Percentiles rank a stretch among this genome's conserved stretches.
phyloP scores from a whole-genome alignment of 1,140 invertebrate genomes.

The Temnothorax longispinosus region DNA sequence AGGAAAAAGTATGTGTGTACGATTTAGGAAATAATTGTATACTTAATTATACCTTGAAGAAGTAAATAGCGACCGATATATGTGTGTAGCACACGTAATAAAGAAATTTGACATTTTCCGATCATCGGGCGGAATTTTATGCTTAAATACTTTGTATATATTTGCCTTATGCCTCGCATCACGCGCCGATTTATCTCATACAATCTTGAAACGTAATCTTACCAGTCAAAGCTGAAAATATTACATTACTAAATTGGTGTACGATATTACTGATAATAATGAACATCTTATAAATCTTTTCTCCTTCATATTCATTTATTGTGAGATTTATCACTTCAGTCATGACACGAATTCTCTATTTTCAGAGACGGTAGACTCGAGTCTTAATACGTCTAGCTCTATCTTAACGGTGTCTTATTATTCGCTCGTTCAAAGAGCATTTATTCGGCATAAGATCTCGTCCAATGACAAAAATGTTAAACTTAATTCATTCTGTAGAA shows the following conservation, averaged over 20 bases:
- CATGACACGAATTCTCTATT: background rate
- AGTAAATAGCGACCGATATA: background rate
- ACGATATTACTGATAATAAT: no score
- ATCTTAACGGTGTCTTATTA: background rate
- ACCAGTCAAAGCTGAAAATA: background rate
- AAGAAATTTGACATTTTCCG: background rate
- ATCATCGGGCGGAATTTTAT: background rate
- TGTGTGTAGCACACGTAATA: background rate
- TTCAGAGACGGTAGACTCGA: background rate
- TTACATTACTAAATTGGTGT: no score
- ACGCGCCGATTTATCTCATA: background rate
- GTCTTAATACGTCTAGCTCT: background rate
- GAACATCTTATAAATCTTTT: no score
- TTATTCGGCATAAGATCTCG: background rate
- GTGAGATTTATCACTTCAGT: background rate
- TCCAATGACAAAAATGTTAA: background rate
- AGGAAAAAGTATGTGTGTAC: background rate
- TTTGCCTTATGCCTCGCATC: background rate
- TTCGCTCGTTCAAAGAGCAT: background rate
- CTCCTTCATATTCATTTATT: background rate
- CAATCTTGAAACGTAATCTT: background rate
- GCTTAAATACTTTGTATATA: background rate
- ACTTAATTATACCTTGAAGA: background rate
- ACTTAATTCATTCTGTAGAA: background rate
- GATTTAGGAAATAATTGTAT: slow-evolving; percentile 2